Base-by-base conservation (phyloP, 2,113 vertebrate species). In the Hiodon tergisus region DNA sequence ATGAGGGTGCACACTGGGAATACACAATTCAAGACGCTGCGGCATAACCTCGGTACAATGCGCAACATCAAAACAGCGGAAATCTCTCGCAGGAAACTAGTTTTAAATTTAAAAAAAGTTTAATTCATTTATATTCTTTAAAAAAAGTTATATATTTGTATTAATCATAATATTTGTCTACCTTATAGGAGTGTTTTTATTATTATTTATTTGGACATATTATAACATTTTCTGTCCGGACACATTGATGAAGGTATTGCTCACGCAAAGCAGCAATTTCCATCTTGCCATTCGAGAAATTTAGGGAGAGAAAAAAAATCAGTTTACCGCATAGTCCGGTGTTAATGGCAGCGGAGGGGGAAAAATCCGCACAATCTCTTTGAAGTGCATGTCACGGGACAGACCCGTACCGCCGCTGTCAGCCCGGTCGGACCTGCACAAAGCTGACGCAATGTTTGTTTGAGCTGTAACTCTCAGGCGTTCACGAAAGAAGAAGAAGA, bases 11-110 rank as follows among this genome's bases (percentile, higher is more conserved):
- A 47, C 14, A 9, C 31, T 47, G 63, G 3, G 63, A 47, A 48
- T 47, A 47, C 46, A 46, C 7, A 3, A 8, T 17, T 46, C 4
- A 3, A 63, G 61, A n/a, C 31, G 7, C 63, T 66, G 63, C 63
- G 63, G 46, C 63, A 66, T 66, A 66, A 66, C 63, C 63, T 66
- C 63, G 9, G 9, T 66, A 4, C 16, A 47, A 48, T 66, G 63
- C 7, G 8, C 48, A 47, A 48, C 63, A 66, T 47, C 31, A 31
- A 31, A 31, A 31, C 31, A 31, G 31, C 31, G 31, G 31, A 31
- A 31, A 31, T 31, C 31, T 31, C 31, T 31, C 1, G 31, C 31
- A 31, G 31, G 31, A 31, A 31, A 31, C 31, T 31, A 1, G 31
- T 31, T 31, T 31, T 31, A 31, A 31, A 31, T 31, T 31, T 1